phyloP scores from a whole-genome alignment of 53 echinoderm and acorn worm species.

The Paelopatides confundens region DNA sequence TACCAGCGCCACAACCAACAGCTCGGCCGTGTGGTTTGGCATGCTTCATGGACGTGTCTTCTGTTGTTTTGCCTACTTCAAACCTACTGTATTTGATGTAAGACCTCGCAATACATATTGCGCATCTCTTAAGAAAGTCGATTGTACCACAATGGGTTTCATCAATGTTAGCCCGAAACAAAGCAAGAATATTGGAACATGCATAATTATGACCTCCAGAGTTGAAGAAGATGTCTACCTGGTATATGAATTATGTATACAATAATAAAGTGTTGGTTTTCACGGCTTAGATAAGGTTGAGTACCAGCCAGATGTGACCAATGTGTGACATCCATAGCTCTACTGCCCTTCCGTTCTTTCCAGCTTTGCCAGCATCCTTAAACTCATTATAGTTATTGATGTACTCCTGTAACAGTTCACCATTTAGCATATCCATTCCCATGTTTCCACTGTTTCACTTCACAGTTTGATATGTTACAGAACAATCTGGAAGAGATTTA shows the following conservation, averaged over 20 bases:
- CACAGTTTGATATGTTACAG: too few relatives aligned
- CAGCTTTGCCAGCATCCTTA: slow-evolving; percentile 41
- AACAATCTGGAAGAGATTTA: too few relatives aligned
- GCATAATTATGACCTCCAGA: slow-evolving; percentile 59
- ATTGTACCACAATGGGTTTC: slow-evolving; percentile 60
- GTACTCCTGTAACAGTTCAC: too few relatives aligned
- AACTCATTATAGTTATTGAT: slow-evolving; percentile 37
- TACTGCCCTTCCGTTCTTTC: slow-evolving; percentile 63
- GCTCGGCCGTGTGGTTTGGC: slow-evolving; percentile 53
- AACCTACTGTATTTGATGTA: too few relatives aligned
- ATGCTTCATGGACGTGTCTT: slow-evolving; percentile 72
- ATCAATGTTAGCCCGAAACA: slow-evolving; percentile 52
- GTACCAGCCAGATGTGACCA: slow-evolving; percentile 61
- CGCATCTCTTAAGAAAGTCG: slow-evolving; percentile 47
- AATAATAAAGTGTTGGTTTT: slow-evolving; percentile 64
- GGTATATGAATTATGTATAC: slow-evolving; percentile 35
- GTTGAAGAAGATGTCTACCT: slow-evolving; percentile 63
- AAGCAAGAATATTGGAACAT: slow-evolving; percentile 50
- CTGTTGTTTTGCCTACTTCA: slow-evolving; percentile 74
- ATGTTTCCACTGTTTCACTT: too few relatives aligned
- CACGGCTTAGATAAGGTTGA: slow-evolving; percentile 54
- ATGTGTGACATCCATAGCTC: slow-evolving; percentile 76
- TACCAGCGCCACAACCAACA: slow-evolving; percentile 62
- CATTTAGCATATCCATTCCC: too few relatives aligned
- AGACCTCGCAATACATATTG: slow-evolving; percentile 57